Conservation (phyloP, 92 coral and sea anemone species). For the Zoanthus solanderi region DNA sequence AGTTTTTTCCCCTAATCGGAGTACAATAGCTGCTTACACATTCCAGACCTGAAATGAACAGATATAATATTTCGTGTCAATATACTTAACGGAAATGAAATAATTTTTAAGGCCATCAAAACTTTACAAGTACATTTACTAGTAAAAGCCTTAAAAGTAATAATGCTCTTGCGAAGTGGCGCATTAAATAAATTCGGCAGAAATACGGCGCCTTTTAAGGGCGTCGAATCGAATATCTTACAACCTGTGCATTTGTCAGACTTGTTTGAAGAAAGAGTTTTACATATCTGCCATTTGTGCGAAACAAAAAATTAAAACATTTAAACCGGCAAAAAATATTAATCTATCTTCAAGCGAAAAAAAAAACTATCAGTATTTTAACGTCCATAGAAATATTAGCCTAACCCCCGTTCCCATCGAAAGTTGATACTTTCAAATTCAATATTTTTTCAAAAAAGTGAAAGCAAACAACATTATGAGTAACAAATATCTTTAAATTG, state of each 20-base stretch:
- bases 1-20: background rate
- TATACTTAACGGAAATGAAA: background rate
- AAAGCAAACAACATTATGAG: too few species aligned
- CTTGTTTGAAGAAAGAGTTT: background rate
- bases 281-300: background rate
- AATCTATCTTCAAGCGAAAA: too few species aligned
- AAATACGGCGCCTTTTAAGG: background rate
- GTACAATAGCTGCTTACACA: background rate
- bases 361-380: too few species aligned
- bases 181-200: background rate
- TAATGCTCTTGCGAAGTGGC: background rate
- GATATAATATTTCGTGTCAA: background rate
- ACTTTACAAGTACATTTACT: background rate
- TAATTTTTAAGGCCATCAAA: background rate
- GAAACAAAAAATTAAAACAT: too few species aligned
- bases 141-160: background rate
- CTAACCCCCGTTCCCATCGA: too few species aligned
- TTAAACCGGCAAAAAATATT: too few species aligned
- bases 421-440: too few species aligned
- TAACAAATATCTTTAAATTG: too few species aligned
- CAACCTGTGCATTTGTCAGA: constrained; percentile 8
- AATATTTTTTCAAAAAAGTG: too few species aligned
- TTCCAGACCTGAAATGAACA: background rate
- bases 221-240: background rate
- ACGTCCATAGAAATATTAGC: too few species aligned